Evolutionary conservation across 2,888 invertebrate species (phyloP).

Genomic region (Loripinus fragilis): DNA sequence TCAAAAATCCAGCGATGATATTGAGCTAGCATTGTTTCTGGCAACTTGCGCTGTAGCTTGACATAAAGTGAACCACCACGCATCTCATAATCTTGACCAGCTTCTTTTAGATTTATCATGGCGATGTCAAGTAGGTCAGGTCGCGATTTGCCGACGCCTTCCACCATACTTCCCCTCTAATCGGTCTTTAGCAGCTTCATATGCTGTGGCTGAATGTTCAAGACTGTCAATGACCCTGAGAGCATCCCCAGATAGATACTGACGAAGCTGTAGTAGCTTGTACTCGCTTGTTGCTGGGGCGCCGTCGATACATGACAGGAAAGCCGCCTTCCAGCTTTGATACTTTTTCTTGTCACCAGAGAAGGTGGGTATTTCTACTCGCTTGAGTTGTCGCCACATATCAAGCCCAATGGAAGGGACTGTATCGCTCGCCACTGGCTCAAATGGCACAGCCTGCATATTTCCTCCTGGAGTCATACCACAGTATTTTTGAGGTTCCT

Average conservation of each 20-base stretch:
- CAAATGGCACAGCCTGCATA: constrained; percentile 5
- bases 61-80: constrained; percentile 14
- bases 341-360: constrained; percentile 15
- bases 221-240: constrained; percentile 27
- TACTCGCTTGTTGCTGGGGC: too few species aligned
- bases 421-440: constrained; percentile 6
- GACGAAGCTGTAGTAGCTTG: too few species aligned
- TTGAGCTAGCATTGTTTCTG: constrained; percentile 31
- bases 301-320: too few species aligned
- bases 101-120: too few species aligned
- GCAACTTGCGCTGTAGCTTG: too few species aligned
- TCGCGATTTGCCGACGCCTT: constrained; percentile 15
- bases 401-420: too few species aligned
- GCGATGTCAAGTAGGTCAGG: constrained; percentile 26
- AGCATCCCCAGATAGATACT: constrained; percentile 24
- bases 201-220: too few species aligned
- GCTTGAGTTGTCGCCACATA: too few species aligned
- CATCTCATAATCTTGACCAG: constrained; percentile 24
- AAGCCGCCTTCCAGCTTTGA: too few species aligned
- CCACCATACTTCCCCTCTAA: too few species aligned
- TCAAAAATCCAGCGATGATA: constrained; percentile 37
- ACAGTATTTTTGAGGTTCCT: not conserved
- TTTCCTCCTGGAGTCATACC: not conserved
- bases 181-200: too few species aligned
- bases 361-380: constrained; percentile 22